Base-by-base conservation (phyloP, 1,140 invertebrate species). In the Lanistes nyassanus region DNA sequence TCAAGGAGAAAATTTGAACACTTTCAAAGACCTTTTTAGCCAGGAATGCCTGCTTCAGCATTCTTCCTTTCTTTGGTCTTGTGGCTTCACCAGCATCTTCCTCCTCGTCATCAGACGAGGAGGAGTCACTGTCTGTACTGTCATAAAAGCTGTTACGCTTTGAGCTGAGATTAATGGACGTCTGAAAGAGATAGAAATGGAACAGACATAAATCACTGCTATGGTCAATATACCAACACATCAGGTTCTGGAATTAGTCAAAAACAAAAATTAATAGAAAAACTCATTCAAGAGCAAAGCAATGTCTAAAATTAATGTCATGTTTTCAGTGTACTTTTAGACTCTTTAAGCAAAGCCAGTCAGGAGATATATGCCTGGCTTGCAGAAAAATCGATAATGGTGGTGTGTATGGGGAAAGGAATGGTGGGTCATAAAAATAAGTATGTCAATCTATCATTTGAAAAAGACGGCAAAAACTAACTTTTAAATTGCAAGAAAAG, bases 131-230 rank as follows among this genome's bases (percentile, higher is more conserved):
- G 74, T 85, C 84, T 68, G 84, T 84, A 55, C 82, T 85, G 75
- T 85, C 84, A 77, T 82, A 84, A 55, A 79, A 85, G 76, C 84
- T 85, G 75, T 84, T 83, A n/a, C 82, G 75, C 62, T 82, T 85
- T n/a, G 77, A 73, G 9, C 82, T 81, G 39, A 85, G 66, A 64
- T 85, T 83, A 39, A 85, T 70, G 7, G 84, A 84, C 1, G 84
- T 82, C 84, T 85, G 66, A 36, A 82, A 73, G 5, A 42, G 39
- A 60, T 11, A 64, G 37, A 42, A 9, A n/a, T n/a, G n/a, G n/a
- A n/a, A n/a, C n/a, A 47, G 42, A 47, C 5, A 47, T 47, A 47
- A 3, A 13, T 13, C 9, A 47, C 42, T 47, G 9, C n/a, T n/a
- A n/a, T n/a, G n/a, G n/a, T n/a, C n/a, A n/a, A n/a, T n/a, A n/a